A percentile compares a stretch with the other conserved stretches of the same genome.
phyloP scores from a whole-genome alignment of 2,113 vertebrate species.

The Sylvietta virens region DNA sequence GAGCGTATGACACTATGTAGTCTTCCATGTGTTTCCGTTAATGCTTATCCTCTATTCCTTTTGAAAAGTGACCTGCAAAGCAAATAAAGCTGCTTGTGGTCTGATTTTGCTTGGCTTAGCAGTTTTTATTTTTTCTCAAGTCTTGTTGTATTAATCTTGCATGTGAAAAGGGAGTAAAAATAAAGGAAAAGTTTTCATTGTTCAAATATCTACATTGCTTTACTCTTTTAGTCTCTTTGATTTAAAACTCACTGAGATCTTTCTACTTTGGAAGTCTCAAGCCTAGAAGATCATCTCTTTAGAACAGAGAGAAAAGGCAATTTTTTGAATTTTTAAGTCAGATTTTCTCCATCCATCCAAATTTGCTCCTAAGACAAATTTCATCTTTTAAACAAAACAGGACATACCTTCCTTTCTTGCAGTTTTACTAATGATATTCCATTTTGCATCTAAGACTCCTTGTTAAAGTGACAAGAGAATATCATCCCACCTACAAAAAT shows the following conservation, averaged over 20 bases:
- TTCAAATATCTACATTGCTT: neutral
- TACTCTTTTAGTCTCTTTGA: neutral
- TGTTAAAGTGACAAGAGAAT: neutral
- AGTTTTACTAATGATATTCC: neutral
- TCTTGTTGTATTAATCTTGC: neutral
- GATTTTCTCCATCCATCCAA: neutral
- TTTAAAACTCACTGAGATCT: neutral
- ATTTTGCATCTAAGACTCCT: neutral
- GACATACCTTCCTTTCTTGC: neutral
- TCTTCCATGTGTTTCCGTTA: neutral
- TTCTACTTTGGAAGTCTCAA: neutral
- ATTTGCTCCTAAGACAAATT: neutral
- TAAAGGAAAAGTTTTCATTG: neutral
- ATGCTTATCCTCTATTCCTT: conserved; percentile 2
- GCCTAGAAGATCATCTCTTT: neutral
- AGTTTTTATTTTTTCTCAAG: neutral
- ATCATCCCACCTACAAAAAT: neutral
- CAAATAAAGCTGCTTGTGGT: conserved; percentile 14
- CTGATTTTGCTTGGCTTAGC: conserved; percentile 2
- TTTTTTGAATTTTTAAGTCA: neutral
- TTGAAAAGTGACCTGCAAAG: conserved; percentile 33
- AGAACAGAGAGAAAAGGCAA: neutral
- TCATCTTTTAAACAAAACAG: neutral
- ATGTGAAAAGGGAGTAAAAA: neutral
- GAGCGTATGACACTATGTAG: neutral